Evolutionary conservation across 2,888 invertebrate species (phyloP), one percentile per base, ranked within the genome.

Genomic region (Cyaniris semiargus): DNA sequence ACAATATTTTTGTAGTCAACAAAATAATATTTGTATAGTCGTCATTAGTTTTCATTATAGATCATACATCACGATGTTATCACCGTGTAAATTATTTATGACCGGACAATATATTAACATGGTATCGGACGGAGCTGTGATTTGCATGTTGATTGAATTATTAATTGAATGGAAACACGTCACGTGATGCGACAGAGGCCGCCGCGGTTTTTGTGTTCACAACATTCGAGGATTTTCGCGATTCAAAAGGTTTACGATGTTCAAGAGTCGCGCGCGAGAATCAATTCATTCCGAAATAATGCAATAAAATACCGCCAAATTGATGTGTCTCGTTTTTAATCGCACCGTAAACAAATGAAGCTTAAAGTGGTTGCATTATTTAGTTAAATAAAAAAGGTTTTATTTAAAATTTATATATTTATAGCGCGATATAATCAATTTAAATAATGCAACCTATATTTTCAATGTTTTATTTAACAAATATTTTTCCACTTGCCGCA

Each of bases 71-170:
- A 58, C 8, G 58, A 53, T 53, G 53, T 53, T 53, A 53, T 53
- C 53, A 53, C 3, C 15, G 53, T 18, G 18, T 53, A 58, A 8
- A 58, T 58, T 21, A 60, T 60, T 21, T 23, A 23, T 23, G 10
- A 13, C 0, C 60, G 13, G 8, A 13, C 23, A 60, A 21, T 23
- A 60, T 60, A 60, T 60, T 60, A 60, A 60, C 4, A 10, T 13
- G 21, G 23, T 23, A 58, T 58, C 58, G 58, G 58, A n/a, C 21
- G n/a, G 6, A 3, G 27, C 27, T 66, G 66, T 66, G 66, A 66
- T 66, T 66, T 66, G 66, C 66, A 27, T 27, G 66, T 66, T 66
- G 66, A 66, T 66, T 66, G 66, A 66, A 66, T 27, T 66, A 27
- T 66, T 27, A 27, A 66, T 66, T 21, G 21, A 58, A 58, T 58